These are phyloP conservation scores for Rhynchotus rufescens DNA, from an alignment of 2,797 vertebrate genomes.

Conservation along the genomic window DNA sequence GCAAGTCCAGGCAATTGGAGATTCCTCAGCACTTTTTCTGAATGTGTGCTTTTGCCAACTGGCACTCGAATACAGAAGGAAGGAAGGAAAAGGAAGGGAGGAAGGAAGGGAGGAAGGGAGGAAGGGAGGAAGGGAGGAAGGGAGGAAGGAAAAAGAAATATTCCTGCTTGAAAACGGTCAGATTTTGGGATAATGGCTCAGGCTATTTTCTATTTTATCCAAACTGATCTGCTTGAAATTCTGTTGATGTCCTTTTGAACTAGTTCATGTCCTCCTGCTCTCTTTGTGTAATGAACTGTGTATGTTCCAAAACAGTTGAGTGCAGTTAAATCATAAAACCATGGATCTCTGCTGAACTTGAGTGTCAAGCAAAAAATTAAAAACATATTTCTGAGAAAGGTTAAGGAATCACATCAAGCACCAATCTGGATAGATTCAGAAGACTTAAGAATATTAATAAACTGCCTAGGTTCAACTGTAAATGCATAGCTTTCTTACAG, in stretches of 20 bases:
- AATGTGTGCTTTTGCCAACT: neutral
- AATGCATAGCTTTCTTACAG: neutral
- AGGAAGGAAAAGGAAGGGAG: too few relatives aligned
- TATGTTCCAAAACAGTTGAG: neutral
- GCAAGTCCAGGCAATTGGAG: neutral
- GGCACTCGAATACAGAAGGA: neutral
- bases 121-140: too few relatives aligned
- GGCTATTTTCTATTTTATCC: neutral
- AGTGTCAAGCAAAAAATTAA: conserved; percentile 25
- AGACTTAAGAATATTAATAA: neutral
- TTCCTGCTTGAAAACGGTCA: neutral
- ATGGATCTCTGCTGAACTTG: conserved; percentile 11
- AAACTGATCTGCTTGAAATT: neutral
- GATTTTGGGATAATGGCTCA: neutral
- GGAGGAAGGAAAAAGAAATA: neutral
- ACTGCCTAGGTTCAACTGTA: neutral
- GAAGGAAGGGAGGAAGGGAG: neutral
- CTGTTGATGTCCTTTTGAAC: conserved; percentile 19
- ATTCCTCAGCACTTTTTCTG: neutral
- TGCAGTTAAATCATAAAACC: conserved; percentile 34
- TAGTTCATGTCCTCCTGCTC: neutral
- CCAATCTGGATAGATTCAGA: neutral
- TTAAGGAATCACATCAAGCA: conserved; percentile 18
- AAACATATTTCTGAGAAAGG: conserved; percentile 25
- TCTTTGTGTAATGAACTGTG: neutral